Conservation (phyloP, 2,888 invertebrate genomes). For the Cephus runcator region DNA sequence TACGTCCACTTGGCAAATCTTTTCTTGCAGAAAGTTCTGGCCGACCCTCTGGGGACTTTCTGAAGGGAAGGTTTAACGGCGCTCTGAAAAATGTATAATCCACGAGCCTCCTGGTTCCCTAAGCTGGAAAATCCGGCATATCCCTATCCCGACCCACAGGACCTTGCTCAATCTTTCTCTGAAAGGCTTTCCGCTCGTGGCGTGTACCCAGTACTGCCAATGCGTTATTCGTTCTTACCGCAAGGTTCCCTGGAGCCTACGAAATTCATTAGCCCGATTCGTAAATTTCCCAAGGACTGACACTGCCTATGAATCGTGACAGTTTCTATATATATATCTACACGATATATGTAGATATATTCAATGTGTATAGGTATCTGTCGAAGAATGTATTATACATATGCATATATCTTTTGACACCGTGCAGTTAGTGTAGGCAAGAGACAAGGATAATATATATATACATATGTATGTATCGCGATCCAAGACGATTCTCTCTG, state of each 20-base stretch:
- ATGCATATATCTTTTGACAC: background rate
- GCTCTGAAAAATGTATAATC: slow-evolving; percentile 55
- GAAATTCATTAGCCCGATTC: background rate
- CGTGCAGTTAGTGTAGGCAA: too few relatives aligned
- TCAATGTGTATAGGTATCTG: background rate
- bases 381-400: background rate
- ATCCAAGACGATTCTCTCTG: slow-evolving; percentile 13
- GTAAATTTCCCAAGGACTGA: background rate
- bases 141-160: background rate
- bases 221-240: background rate
- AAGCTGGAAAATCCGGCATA: background rate
- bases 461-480: background rate
- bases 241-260: background rate
- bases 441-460: background rate
- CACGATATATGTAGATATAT: background rate
- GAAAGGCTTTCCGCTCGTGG: background rate
- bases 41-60: slow-evolving; percentile 32
- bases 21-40: background rate
- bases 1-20: background rate
- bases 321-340: background rate
- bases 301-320: background rate
- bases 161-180: background rate
- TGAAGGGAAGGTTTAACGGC: slow-evolving; percentile 52
- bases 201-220: background rate
- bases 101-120: slow-evolving; percentile 25